Evolutionary conservation across 2,888 invertebrate species (phyloP).

Genomic region (Serripes groenlandicus): DNA sequence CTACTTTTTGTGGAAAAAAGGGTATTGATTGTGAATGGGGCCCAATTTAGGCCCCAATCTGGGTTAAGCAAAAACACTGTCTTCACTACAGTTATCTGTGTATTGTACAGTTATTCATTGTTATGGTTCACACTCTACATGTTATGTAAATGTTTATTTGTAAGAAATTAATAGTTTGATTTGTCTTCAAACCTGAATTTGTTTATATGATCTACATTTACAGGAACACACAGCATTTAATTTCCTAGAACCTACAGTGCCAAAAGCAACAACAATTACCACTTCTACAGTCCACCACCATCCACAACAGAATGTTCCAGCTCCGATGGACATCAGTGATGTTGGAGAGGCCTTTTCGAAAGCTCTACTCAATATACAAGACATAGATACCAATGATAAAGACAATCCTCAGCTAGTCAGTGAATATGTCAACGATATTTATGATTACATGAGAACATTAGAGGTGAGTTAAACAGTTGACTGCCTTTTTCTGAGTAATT

Average conservation of each 20-base stretch:
- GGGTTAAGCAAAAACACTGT: too few species aligned
- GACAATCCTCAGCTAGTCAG: slow-evolving; percentile 93
- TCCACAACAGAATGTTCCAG: slow-evolving; percentile 58
- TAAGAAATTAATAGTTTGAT: too few species aligned
- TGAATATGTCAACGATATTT: slow-evolving; percentile 96
- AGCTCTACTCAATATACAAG: slow-evolving; percentile 77
- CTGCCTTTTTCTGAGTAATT: too few species aligned
- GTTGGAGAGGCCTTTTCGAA: slow-evolving; percentile 79
- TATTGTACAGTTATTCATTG: too few species aligned
- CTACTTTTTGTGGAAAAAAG: too few species aligned
- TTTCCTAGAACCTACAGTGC: slow-evolving; percentile 47
- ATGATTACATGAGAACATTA: slow-evolving; percentile 92
- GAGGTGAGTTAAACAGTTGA: slow-evolving; percentile 89
- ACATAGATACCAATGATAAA: slow-evolving; percentile 91
- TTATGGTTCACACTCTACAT: too few species aligned
- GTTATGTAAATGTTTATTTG: too few species aligned
- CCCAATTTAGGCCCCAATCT: too few species aligned
- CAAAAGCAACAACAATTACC: slow-evolving; percentile 52
- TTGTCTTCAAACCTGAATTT: too few species aligned
- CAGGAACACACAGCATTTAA: slow-evolving; percentile 61
- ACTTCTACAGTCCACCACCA: slow-evolving; percentile 60
- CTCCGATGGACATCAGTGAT: slow-evolving; percentile 81
- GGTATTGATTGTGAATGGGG: too few species aligned
- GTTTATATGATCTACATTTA: too few species aligned
- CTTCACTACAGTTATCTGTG: too few species aligned